phyloP scores from a whole-genome alignment of 2,888 invertebrate genomes.

The Rhagophthalmus giganteus region DNA sequence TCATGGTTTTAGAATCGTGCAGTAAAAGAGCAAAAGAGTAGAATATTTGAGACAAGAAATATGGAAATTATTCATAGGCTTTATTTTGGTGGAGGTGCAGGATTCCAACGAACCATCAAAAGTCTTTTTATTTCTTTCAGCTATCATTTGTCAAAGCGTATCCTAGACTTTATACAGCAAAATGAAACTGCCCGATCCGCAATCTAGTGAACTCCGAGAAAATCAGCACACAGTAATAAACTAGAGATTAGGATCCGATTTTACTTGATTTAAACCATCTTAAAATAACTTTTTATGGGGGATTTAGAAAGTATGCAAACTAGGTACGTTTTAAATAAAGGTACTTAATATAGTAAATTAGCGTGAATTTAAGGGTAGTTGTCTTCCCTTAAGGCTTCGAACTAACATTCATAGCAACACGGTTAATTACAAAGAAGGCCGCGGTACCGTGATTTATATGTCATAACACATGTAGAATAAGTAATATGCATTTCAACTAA shows the following conservation, averaged over 20 bases:
- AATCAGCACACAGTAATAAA: slow-evolving; percentile 25
- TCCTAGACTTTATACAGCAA: slow-evolving; percentile 38
- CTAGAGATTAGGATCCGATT: slow-evolving; percentile 21
- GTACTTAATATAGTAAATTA: slow-evolving; percentile 5
- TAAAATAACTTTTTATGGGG: neutral
- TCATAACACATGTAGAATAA: slow-evolving; percentile 53
- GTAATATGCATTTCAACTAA: slow-evolving; percentile 53
- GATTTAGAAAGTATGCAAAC: neutral
- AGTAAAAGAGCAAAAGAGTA: slow-evolving; percentile 49
- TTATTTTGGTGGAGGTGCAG: slow-evolving; percentile 49
- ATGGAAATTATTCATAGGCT: slow-evolving; percentile 55
- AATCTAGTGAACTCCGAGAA: slow-evolving; percentile 27
- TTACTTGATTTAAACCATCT: slow-evolving; percentile 17
- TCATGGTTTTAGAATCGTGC: slow-evolving; percentile 45
- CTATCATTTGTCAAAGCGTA: slow-evolving; percentile 53
- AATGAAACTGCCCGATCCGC: slow-evolving; percentile 28
- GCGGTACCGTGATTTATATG: slow-evolving; percentile 48
- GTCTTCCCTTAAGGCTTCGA: slow-evolving; percentile 9
- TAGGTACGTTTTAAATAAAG: neutral
- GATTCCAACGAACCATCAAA: slow-evolving; percentile 48
- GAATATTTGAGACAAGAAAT: slow-evolving; percentile 54
- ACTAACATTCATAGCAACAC: slow-evolving; percentile 17
- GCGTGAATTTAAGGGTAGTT: slow-evolving; percentile 1
- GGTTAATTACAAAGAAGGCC: slow-evolving; percentile 29
- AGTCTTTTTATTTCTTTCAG: slow-evolving; percentile 50